phyloP scores from a whole-genome alignment of 92 coral and sea anemone species.

The Siderastrea radians region DNA sequence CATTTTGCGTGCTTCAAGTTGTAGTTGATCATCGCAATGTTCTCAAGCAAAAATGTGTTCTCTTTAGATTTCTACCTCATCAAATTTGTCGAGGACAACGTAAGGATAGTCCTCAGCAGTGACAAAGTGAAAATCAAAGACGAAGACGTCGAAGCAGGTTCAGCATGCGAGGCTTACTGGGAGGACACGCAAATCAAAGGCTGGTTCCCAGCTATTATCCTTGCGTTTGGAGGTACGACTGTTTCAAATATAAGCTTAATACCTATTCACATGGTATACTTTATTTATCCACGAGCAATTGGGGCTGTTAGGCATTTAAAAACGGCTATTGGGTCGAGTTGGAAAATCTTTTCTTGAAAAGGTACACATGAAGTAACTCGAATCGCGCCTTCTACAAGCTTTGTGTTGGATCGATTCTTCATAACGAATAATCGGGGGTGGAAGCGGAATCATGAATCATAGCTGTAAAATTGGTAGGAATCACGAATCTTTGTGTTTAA shows the following conservation, averaged over 20 bases:
- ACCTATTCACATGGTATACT: neutral
- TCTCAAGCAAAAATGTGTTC: neutral
- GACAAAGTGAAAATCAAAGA: slow-evolving; percentile 35
- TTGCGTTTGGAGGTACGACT: slow-evolving; percentile 15
- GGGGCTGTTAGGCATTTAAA: neutral
- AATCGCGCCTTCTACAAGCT: too few relatives aligned
- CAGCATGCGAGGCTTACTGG: slow-evolving; percentile 32
- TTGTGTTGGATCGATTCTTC: too few relatives aligned
- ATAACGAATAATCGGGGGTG: too few relatives aligned
- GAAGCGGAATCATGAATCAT: too few relatives aligned
- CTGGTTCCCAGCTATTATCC: slow-evolving; percentile 40
- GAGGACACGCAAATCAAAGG: slow-evolving; percentile 35
- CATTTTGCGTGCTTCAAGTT: neutral
- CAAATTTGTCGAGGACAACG: slow-evolving; percentile 22
- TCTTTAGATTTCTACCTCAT: slow-evolving; percentile 41
- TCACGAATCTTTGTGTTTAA: too few relatives aligned
- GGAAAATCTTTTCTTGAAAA: too few relatives aligned
- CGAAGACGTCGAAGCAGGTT: slow-evolving; percentile 27
- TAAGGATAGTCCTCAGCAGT: slow-evolving; percentile 15
- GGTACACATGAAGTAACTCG: too few relatives aligned
- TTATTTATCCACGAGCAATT: neutral
- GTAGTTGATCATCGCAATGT: neutral
- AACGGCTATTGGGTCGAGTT: neutral
- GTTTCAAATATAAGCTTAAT: neutral
- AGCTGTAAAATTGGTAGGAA: too few relatives aligned